Percentiles rank a stretch among this genome's conserved stretches.
Conservation (phyloP, 2,888 invertebrate species). For the Drosophila prolongata region DNA sequence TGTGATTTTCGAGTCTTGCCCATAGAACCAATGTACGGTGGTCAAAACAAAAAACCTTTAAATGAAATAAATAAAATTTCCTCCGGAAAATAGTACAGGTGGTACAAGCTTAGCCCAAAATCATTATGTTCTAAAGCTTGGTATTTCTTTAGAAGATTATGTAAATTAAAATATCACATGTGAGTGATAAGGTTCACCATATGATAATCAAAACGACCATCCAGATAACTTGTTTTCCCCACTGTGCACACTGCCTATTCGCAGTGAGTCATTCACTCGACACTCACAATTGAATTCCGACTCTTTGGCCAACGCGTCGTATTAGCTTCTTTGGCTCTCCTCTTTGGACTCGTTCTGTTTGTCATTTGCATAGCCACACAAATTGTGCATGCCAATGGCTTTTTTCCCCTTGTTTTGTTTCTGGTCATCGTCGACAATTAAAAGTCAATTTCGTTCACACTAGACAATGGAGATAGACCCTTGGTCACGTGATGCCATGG, state of each 20-base stretch:
- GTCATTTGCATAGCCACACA: conserved; percentile 50
- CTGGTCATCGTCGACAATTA: conserved; percentile 62
- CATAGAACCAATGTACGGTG: conserved; percentile 12
- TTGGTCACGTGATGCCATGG: conserved; percentile 32
- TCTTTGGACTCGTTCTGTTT: conserved; percentile 10
- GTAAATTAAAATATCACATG: not conserved
- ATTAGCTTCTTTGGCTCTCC: conserved; percentile 1
- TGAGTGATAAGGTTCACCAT: not conserved
- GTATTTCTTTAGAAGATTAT: not conserved
- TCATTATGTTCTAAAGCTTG: too few relatives aligned
- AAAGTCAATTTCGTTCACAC: conserved; percentile 73
- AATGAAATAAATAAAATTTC: not conserved
- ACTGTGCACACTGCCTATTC: conserved; percentile 23
- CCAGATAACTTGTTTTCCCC: not conserved
- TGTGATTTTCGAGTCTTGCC: conserved; percentile 17
- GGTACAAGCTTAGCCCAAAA: too few relatives aligned
- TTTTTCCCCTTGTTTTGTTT: conserved; percentile 34
- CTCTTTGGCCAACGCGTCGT: conserved; percentile 47
- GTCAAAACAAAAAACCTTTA: not conserved
- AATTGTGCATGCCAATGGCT: conserved; percentile 60
- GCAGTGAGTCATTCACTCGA: conserved; percentile 42
- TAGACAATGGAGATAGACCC: conserved; percentile 21
- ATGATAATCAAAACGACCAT: not conserved
- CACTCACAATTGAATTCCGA: conserved; percentile 25
- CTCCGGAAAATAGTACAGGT: not conserved